These are phyloP conservation scores for Malurus alboscapulatus DNA, from an alignment of 2,113 vertebrate species.

Conservation along the genomic window DNA sequence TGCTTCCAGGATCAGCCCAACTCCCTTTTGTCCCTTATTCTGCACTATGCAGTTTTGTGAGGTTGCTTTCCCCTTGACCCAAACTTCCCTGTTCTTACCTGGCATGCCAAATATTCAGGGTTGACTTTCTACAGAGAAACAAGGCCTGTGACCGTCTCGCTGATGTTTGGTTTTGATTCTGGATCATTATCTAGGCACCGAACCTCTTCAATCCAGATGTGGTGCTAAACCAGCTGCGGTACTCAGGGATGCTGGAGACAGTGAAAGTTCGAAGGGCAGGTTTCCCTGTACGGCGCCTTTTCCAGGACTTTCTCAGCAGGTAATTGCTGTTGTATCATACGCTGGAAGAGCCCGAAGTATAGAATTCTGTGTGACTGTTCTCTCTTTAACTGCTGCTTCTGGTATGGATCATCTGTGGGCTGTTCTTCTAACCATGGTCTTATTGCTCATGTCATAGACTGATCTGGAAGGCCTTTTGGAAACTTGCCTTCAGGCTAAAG, in stretches of 20 bases:
- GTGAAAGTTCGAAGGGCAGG: constrained; percentile 90
- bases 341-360: background rate
- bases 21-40: background rate
- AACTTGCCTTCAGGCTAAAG: background rate
- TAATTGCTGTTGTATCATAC: constrained; percentile 29
- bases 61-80: background rate
- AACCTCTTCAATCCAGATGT: constrained; percentile 83
- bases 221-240: constrained; percentile 88
- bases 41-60: background rate
- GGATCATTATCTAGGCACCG: constrained; percentile 70
- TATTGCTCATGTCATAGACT: background rate
- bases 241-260: constrained; percentile 92
- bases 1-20: background rate
- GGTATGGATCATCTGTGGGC: background rate
- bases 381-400: background rate
- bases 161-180: background rate
- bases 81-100: background rate
- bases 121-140: background rate
- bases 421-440: background rate
- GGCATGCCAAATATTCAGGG: background rate
- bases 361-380: background rate
- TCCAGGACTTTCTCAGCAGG: constrained; percentile 85
- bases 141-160: background rate
- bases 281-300: constrained; percentile 86
- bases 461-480: background rate